Evolutionary conservation across 2,888 invertebrate species (phyloP), one percentile per base, ranked within the genome.

Genomic region (Andrena camellia): DNA sequence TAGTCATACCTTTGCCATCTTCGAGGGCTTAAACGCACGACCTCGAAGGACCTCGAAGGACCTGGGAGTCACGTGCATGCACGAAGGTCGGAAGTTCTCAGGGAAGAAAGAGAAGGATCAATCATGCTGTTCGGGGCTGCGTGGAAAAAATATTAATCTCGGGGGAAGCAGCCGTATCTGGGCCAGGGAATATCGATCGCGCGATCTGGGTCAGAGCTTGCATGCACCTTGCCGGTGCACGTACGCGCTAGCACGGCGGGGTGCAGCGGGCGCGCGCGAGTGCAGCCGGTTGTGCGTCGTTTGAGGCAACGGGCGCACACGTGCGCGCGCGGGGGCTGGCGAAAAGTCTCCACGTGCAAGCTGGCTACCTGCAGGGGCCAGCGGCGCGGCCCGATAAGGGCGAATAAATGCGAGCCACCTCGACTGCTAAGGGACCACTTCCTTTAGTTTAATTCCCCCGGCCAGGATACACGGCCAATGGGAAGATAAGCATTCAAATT

Each of bases 171-270:
- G 57, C 57, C 57, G 90, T 90, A 93, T 92, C 91, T 92, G 88
- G 91, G 92, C 91, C 93, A 92, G 90, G 90, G 90, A 91, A 87
- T 91, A 93, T 93, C 91, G 93, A 93, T 90, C 90, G 86, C 64
- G 80, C 72, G 90, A 93, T 93, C 90, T 93, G 89, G 93, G 93
- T 93, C 93, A 91, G 78, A 89, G 87, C 89, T 90, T 86, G 87
- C 90, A 88, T 89, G 90, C 87, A 88, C 86, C 84, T 88, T 86
- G 83, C 78, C 57, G 79, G 75, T 82, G 81, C 81, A 78, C 23
- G 57, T 26, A 20, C 52, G 64, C 68, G 50, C 67, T 59, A 35
- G 70, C 33, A 63, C 31, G 71, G 69, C 60, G 60, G 59, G 57
- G 10, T 10, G 26, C 84, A 75, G 42, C 42, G 42, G 57, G 26